Percentiles rank a stretch among this genome's conserved stretches.
phyloP scores from a whole-genome alignment of 2,797 vertebrate species.

The Neomorphus geoffroyi region DNA sequence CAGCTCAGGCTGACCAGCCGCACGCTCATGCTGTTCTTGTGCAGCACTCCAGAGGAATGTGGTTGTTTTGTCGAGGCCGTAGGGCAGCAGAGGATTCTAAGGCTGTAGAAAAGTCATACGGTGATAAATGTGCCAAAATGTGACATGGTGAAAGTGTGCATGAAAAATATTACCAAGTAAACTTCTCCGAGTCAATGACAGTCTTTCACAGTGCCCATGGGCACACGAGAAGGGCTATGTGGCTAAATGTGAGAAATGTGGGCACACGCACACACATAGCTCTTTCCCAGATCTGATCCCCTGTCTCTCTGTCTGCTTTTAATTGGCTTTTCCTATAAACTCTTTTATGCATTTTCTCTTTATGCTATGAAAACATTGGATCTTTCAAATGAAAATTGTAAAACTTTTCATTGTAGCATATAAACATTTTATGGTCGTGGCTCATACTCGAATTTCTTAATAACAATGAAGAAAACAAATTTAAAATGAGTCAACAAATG shows the following conservation, averaged over 20 bases:
- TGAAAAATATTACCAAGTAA: not conserved
- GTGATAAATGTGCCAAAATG: not conserved
- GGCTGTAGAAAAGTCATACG: rapidly evolving
- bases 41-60: rapidly evolving
- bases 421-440: not conserved
- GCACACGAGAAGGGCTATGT: rapidly evolving
- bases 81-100: not conserved
- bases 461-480: not conserved
- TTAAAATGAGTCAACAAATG: not conserved
- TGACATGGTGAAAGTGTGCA: not conserved
- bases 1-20: rapidly evolving
- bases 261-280: rapidly evolving
- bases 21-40: not conserved
- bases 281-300: not conserved
- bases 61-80: rapidly evolving
- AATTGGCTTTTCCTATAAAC: not conserved
- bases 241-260: not conserved
- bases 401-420: not conserved
- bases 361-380: not conserved
- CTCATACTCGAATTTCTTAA: not conserved
- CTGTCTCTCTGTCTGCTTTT: not conserved
- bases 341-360: not conserved
- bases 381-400: not conserved
- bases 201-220: not conserved
- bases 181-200: not conserved